Base-by-base conservation (phyloP, 2,797 vertebrate species). In the Aeoliscus strigatus region DNA sequence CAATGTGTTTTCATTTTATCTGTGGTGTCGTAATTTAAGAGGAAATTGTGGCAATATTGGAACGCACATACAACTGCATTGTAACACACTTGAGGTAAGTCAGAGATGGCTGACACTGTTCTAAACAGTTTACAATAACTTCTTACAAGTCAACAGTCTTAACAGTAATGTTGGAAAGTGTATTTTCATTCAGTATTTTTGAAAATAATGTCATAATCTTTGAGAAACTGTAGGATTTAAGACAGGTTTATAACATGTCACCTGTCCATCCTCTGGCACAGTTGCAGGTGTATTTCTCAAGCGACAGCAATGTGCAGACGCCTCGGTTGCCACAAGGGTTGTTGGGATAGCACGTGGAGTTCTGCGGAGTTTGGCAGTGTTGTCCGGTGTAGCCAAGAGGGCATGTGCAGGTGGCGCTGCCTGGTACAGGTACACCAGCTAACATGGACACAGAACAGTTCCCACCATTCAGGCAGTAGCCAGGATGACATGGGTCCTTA, bases 261-360 rank as follows among this genome's bases (percentile, higher is more conserved):
- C 94, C 94, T 88, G 93, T 91, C 85, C 91, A 95, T 48, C 93
- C 92, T 2, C 73, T 72, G 32, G 77, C 60, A 51, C 94, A 96
- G 64, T 82, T 73, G 28, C 93, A 96, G 59, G 88, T 84, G 0
- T 89, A 93, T 0, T 87, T 83, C 9, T 92, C 89, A 4, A 86
- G 84, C 33, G 88, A 54, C 1, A 86, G 87, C 33, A 91, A 84
- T 1, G 76, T 81, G 73, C 94, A 97, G 29, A 73, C 78, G 12
- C 92, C 94, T 28, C 74, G 78, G 0, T 97, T 91, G 64, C 70
- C 81, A 60, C 94, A 96, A 35, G 93, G 92, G 58, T 88, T 92
- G 51, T 60, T 60, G 35, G 91, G 90, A 66, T 91, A 76, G 79
- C 94, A 97, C 2, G 90, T 88, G 53, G 94, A 92, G 13, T 90